phyloP scores from a whole-genome alignment of 2,113 vertebrate species.

The Sorex fumeus region DNA sequence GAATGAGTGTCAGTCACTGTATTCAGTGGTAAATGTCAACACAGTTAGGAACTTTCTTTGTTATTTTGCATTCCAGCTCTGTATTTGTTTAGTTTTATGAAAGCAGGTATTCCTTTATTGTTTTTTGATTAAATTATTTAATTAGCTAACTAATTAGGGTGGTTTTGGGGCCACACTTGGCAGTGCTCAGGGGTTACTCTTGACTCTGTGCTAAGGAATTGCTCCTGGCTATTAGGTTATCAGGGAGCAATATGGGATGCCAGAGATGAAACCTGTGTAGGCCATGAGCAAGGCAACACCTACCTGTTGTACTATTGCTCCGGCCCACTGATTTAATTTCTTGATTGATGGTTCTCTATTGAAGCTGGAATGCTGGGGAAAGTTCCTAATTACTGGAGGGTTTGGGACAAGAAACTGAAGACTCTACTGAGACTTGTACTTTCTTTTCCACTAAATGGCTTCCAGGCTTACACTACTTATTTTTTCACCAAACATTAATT shows the following conservation, averaged over 20 bases:
- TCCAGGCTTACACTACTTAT: neutral
- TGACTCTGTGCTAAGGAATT: too few species aligned
- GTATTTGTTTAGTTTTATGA: neutral
- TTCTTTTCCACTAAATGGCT: neutral
- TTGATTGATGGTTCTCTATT: slow-evolving; percentile 29
- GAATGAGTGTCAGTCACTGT: slow-evolving; percentile 31
- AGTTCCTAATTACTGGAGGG: neutral
- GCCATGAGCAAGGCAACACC: too few species aligned
- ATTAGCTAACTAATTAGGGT: too few species aligned
- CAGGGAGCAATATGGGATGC: neutral
- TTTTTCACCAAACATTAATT: neutral
- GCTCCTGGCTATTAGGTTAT: neutral
- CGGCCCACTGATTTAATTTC: neutral
- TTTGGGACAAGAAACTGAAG: neutral
- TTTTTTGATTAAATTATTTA: neutral
- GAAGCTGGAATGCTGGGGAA: neutral
- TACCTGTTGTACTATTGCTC: too few species aligned
- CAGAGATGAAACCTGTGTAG: too few species aligned
- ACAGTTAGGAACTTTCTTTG: slow-evolving; percentile 46
- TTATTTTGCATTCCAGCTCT: neutral
- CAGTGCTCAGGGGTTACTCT: too few species aligned
- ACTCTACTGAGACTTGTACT: neutral
- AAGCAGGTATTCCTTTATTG: neutral
- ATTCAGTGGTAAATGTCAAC: slow-evolving; percentile 53
- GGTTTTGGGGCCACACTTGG: too few species aligned